Evolutionary conservation across 1,140 invertebrate genomes (phyloP).

Genomic region (Scaptomyza graminum): DNA sequence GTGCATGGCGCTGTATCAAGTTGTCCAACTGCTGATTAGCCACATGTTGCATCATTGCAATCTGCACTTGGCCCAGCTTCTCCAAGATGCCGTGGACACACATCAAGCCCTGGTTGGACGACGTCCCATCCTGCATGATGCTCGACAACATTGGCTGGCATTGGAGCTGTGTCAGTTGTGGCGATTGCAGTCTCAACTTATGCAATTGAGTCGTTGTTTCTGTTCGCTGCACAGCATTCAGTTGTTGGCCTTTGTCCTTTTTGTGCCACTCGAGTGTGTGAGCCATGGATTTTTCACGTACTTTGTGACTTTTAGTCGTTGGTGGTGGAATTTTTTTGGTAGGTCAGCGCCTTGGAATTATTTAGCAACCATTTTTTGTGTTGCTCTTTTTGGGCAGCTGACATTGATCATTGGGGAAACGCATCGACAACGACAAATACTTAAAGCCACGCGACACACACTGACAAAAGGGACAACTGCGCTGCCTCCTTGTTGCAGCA

Average conservation of each 20-base stretch:
- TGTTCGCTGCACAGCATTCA: constrained; percentile 38
- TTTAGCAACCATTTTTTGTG: neutral
- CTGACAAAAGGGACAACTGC: neutral
- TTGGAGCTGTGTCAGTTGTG: constrained; percentile 53
- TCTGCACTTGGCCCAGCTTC: constrained; percentile 34
- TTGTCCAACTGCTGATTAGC: constrained; percentile 45
- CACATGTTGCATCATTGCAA: constrained; percentile 59
- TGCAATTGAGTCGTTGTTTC: constrained; percentile 36
- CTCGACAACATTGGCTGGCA: constrained; percentile 55
- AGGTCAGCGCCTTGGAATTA: constrained; percentile 5
- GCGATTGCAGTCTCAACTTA: constrained; percentile 36
- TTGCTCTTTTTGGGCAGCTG: constrained; percentile 44
- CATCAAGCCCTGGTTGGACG: neutral
- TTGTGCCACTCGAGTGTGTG: constrained; percentile 46
- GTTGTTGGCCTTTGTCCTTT: constrained; percentile 42
- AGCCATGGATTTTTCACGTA: constrained; percentile 56
- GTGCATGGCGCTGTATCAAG: constrained; percentile 47
- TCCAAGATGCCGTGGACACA: constrained; percentile 31
- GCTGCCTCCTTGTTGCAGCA: constrained; percentile 32
- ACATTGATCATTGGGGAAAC: constrained; percentile 40
- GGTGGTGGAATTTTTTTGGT: constrained; percentile 25
- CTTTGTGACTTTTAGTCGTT: constrained; percentile 54
- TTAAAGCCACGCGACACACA: neutral
- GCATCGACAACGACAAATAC: constrained; percentile 24
- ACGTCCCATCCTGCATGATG: constrained; percentile 14